Base-by-base conservation (phyloP, 2,888 invertebrate species). In the Zaprionus obscuricornis region DNA sequence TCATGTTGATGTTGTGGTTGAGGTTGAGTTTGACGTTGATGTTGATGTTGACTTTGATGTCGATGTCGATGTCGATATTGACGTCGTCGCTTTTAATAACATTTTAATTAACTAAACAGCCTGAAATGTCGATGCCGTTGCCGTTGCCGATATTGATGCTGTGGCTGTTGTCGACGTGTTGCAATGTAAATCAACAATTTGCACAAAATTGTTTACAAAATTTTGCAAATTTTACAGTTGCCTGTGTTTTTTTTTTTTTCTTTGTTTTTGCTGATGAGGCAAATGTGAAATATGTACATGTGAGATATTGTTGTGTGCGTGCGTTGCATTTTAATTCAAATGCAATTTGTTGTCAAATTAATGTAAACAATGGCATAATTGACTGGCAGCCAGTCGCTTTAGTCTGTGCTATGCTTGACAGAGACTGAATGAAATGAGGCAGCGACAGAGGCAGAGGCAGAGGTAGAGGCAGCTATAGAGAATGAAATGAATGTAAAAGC, bases 311-410 rank as follows among this genome's bases (percentile, higher is more conserved):
- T 37, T 29, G 43, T 58, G 42, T 75, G 69, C 65, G 20, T 51
- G 45, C 70, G 45, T 51, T 83, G 71, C 74, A 78, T 62, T 83
- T 68, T 46, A 63, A 76, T 64, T 66, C 69, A 78, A 66, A 67
- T 72, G 56, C 64, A 72, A 72, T 68, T 73, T 72, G 43, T 36
- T 72, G 68, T 68, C 49, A 65, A 72, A 78, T 72, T 72, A 82
- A 71, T 79, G 81, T 79, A 79, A 76, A 83, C 84, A 79, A 65
- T 68, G 55, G 46, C 64, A 58, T 64, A 57, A 74, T 68, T 66
- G 66, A 60, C 68, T 62, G 81, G 34, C 69, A 50, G 66, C 49
- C 39, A 52, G 34, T 56, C 31, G 42, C 11, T 18, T 24, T 34
- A 42, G 37, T 22, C 7, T 55, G n/a, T 39, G 58, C 43, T 43